phyloP scores from a whole-genome alignment of 1,140 invertebrate species.

The Glossosoma conforme region DNA sequence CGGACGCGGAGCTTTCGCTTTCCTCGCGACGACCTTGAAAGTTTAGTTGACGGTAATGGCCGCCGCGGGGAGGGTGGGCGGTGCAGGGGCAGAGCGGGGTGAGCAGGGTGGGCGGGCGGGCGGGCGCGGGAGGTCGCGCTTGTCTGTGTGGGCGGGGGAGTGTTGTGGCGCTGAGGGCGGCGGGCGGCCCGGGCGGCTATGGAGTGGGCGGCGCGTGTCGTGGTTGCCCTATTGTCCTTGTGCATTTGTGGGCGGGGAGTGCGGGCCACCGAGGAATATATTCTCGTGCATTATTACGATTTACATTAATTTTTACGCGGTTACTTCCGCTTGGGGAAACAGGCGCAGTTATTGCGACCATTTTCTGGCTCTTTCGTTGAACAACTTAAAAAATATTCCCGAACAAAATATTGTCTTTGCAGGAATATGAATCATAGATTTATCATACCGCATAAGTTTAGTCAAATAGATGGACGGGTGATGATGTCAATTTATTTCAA shows the following conservation, averaged over 20 bases:
- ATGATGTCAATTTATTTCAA: too few species aligned
- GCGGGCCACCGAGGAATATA: too few species aligned
- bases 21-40: slow-evolving; percentile 32
- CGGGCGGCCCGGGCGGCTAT: too few species aligned
- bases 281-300: slow-evolving; percentile 34
- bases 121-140: slow-evolving; percentile 3
- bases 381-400: too few species aligned
- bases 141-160: slow-evolving; percentile 13
- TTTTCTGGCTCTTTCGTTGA: too few species aligned
- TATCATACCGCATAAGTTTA: too few species aligned
- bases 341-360: too few species aligned
- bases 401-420: too few species aligned
- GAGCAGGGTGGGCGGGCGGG: slow-evolving; percentile 6
- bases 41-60: slow-evolving; percentile 29
- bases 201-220: slow-evolving; percentile 10
- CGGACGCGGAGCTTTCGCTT: slow-evolving; percentile 17
- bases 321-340: slow-evolving; percentile 21
- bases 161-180: too few species aligned
- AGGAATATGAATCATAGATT: too few species aligned
- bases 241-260: slow-evolving; percentile 31
- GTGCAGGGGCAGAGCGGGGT: slow-evolving; percentile 3
- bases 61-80: slow-evolving; percentile 12
- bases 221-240: slow-evolving; percentile 2
- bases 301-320: slow-evolving; percentile 37
- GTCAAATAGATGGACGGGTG: too few species aligned